Evolutionary conservation across 2,113 vertebrate species (phyloP), one percentile per base, ranked within the genome.

Genomic region (Tragelaphus scriptus): DNA sequence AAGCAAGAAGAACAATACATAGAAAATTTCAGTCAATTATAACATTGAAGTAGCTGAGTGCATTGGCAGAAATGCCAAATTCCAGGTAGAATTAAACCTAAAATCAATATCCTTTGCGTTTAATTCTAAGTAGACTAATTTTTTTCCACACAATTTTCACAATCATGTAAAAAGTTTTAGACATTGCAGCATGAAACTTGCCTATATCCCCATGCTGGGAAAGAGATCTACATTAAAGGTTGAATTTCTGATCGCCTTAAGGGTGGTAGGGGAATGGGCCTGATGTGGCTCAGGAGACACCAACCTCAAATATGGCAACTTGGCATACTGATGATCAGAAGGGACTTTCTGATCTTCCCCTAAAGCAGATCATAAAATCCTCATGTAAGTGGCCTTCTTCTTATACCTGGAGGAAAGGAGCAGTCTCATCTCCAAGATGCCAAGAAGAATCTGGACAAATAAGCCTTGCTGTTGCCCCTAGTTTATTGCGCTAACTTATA

Each of bases 1-100:
- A 96, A 91, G 77, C 80, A 97, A 97, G 51, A 84, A 51, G 59
- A 91, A 8, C 80, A 36, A 59, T 32, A 89, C 26, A 87, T 25
- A 77, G 68, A 96, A 77, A 75, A 53, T 7, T 11, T 87, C 26
- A 61, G 23, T 90, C 58, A 90, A 85, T 98, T 97, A 96, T 91
- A 98, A 97, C 95, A 97, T 81, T 98, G 90, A 98, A 88, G 85
- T 97, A 96, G 90, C 96, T 98, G 97, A 91, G 89, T 93, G 71
- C 95, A 85, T 88, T 1, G 0, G 85, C 93, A 98, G 93, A 98
- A 88, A 94, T 95, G 79, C 25, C 82, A 90, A 94, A 87, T 86
- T 91, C 51, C 79, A 91, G 68, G 89, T 55, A 75, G 79, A 82
- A 84, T 56, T 90, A 89, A 96, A 85, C 26, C 53, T 63, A 77